A percentile compares a stretch with the other conserved stretches of the same genome.
Conservation (phyloP, 2,113 vertebrate genomes). For the Epinephelus lanceolatus region DNA sequence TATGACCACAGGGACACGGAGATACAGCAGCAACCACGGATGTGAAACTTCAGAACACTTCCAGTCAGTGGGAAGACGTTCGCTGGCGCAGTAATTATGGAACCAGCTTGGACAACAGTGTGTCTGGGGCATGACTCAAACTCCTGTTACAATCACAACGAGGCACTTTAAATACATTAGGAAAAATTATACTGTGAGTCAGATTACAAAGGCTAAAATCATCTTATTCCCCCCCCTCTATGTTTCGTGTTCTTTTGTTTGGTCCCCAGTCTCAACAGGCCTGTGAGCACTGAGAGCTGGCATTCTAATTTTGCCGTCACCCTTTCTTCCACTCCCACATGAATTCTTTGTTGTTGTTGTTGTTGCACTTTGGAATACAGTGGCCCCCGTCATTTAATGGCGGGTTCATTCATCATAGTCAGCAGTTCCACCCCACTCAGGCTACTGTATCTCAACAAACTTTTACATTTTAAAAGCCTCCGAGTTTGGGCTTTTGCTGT, state of each 20-base stretch:
- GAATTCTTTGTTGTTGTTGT: constrained; percentile 44
- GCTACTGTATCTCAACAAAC: constrained; percentile 49
- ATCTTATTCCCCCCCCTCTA: neutral
- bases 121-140: constrained; percentile 53
- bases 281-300: constrained; percentile 27
- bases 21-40: constrained; percentile 33
- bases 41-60: constrained; percentile 65
- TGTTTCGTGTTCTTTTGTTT: constrained; percentile 43
- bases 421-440: constrained; percentile 68
- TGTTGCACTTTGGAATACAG: constrained; percentile 61
- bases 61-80: constrained; percentile 19
- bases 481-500: constrained; percentile 23
- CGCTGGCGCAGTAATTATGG: constrained; percentile 43
- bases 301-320: constrained; percentile 52
- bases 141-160: constrained; percentile 24
- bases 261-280: constrained; percentile 24
- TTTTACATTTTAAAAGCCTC: constrained; percentile 63
- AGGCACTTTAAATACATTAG: constrained; percentile 47
- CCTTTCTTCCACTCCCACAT: constrained; percentile 50
- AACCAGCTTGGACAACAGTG: constrained; percentile 19
- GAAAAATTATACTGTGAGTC: constrained; percentile 47
- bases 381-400: constrained; percentile 51
- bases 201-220: constrained; percentile 53
- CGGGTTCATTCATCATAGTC: constrained; percentile 70
- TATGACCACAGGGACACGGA: constrained; percentile 37